Evolutionary conservation across 2,888 invertebrate species (phyloP).

Genomic region (Torymus tubicola): DNA sequence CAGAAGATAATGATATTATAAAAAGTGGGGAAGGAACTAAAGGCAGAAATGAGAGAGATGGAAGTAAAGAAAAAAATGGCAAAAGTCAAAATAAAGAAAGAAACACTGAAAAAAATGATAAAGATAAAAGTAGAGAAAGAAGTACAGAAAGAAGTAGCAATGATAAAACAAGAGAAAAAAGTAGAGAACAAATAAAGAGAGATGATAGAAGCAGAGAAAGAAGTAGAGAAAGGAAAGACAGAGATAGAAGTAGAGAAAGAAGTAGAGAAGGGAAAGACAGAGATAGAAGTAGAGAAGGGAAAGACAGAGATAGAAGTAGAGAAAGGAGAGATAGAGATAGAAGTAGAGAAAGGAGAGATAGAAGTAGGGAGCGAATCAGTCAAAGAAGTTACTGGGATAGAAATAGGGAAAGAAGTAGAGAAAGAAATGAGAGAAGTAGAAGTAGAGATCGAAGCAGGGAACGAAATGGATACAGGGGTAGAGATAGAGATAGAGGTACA

Average conservation of each 20-base stretch:
- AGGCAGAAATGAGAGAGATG: background rate
- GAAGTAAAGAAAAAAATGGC: no score
- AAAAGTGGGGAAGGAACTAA: background rate
- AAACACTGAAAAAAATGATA: background rate
- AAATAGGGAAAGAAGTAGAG: no score
- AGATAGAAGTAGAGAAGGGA: slow-evolving; percentile 31
- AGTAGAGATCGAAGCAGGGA: no score
- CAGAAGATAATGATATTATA: no score
- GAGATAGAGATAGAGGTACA: slow-evolving; percentile 10
- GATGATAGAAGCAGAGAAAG: slow-evolving; percentile 34
- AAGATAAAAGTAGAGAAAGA: background rate
- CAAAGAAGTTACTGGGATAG: no score
- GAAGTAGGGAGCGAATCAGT: no score
- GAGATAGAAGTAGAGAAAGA: background rate
- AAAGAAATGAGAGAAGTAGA: no score
- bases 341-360: no score
- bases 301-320: slow-evolving; percentile 55
- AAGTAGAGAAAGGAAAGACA: background rate
- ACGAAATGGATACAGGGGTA: no score
- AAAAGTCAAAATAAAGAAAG: slow-evolving; percentile 1
- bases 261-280: slow-evolving; percentile 47
- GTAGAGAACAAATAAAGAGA: slow-evolving; percentile 15
- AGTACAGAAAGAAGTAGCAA: background rate
- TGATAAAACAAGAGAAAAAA: slow-evolving; percentile 28
- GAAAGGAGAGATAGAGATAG: slow-evolving; percentile 38